These are phyloP conservation scores for Mimachlamys varia DNA, from an alignment of 2,888 invertebrate genomes.

Conservation along the genomic window DNA sequence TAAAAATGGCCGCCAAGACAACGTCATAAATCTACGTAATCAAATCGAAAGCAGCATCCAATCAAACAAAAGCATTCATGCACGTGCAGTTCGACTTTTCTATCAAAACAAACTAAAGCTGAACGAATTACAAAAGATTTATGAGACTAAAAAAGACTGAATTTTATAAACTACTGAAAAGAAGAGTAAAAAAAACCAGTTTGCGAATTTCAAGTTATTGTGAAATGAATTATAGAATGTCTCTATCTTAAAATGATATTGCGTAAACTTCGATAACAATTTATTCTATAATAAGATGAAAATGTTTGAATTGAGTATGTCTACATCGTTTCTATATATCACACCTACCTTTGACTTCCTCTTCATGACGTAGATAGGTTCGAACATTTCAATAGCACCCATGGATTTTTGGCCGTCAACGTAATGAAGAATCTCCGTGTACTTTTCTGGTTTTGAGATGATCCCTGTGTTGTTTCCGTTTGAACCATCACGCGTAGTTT, in stretches of 20 bases:
- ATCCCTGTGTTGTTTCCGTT: background rate
- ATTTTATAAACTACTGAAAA: too few relatives aligned
- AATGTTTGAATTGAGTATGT: too few relatives aligned
- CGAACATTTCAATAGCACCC: background rate
- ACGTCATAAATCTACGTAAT: background rate
- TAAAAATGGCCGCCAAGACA: background rate
- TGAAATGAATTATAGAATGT: too few relatives aligned
- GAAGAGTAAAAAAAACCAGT: too few relatives aligned
- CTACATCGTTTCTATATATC: too few relatives aligned
- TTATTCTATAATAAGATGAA: too few relatives aligned
- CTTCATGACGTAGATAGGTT: background rate
- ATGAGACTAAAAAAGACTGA: too few relatives aligned
- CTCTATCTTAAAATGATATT: too few relatives aligned
- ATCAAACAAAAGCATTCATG: background rate
- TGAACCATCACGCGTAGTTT: background rate
- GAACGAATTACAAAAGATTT: too few relatives aligned
- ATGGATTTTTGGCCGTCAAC: background rate
- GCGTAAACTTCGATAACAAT: too few relatives aligned
- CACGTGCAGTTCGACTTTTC: background rate
- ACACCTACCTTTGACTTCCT: background rate
- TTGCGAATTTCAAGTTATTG: too few relatives aligned
- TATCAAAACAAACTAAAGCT: too few relatives aligned
- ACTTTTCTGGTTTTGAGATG: background rate
- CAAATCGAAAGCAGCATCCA: background rate
- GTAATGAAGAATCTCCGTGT: constrained; percentile 12